Conservation (phyloP, 2,113 vertebrate species). For the Sinocyclocheilus grahami region DNA sequence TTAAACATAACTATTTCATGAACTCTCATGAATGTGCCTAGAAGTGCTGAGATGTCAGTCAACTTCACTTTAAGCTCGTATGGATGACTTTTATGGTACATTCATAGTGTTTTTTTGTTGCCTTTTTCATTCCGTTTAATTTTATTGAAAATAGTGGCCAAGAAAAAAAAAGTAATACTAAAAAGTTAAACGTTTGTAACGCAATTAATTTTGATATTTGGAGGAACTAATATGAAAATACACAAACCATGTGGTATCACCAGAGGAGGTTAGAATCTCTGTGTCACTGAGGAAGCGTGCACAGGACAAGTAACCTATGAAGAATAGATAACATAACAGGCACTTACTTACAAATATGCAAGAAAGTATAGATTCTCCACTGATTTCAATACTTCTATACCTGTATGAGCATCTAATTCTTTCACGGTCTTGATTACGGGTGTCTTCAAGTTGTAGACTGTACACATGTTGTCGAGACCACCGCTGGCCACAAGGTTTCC, state of each 20-base stretch:
- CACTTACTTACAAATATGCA: not conserved
- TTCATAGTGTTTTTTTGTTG: too few relatives aligned
- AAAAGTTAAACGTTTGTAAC: not conserved
- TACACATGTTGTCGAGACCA: slow-evolving; percentile 80
- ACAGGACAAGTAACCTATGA: slow-evolving; percentile 76
- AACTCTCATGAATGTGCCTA: not conserved
- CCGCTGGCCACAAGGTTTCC: slow-evolving; percentile 79
- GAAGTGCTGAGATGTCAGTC: not conserved
- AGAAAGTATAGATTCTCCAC: too few relatives aligned
- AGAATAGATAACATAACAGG: not conserved
- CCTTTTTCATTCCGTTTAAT: too few relatives aligned
- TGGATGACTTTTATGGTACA: too few relatives aligned
- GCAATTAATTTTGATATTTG: not conserved
- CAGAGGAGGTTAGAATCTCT: slow-evolving; percentile 78
- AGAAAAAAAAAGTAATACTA: too few relatives aligned
- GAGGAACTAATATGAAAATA: not conserved
- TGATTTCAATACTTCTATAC: slow-evolving; percentile 46
- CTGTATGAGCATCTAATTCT: slow-evolving; percentile 79
- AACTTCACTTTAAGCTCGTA: too few relatives aligned
- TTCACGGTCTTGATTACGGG: slow-evolving; percentile 73
- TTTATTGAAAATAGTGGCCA: too few relatives aligned
- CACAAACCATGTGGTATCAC: slow-evolving; percentile 80
- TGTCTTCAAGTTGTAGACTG: slow-evolving; percentile 75
- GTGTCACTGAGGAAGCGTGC: slow-evolving; percentile 76
- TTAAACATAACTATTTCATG: not conserved